These are phyloP conservation scores for Macropis europaea DNA, from an alignment of 2,888 invertebrate genomes.

Conservation along the genomic window DNA sequence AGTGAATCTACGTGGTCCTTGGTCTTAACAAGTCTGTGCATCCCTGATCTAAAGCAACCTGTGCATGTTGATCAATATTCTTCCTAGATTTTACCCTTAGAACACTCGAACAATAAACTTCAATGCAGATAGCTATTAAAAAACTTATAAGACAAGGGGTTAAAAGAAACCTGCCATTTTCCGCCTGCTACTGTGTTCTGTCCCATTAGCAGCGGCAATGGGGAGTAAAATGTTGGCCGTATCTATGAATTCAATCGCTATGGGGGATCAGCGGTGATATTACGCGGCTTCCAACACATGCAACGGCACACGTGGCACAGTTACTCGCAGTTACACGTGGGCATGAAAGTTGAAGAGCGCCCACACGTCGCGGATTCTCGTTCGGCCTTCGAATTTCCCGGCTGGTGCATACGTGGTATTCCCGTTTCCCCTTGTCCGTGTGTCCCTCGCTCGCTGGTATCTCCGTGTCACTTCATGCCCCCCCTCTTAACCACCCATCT, in stretches of 20 bases:
- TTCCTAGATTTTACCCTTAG: too few species aligned
- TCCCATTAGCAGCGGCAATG: too few species aligned
- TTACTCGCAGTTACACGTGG: constrained; percentile 51
- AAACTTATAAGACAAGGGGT: too few species aligned
- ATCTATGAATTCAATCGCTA: neutral
- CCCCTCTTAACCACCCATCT: neutral
- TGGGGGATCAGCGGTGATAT: neutral
- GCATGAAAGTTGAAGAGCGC: constrained; percentile 53
- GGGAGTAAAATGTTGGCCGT: too few species aligned
- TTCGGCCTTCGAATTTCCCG: constrained; percentile 57
- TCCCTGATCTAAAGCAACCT: too few species aligned
- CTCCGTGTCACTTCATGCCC: constrained; percentile 16
- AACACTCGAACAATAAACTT: too few species aligned
- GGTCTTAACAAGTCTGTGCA: too few species aligned
- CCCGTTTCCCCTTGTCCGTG: neutral
- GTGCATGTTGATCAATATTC: too few species aligned
- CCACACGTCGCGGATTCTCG: constrained; percentile 60
- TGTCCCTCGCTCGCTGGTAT: neutral
- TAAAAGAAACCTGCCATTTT: too few species aligned
- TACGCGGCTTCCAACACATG: constrained; percentile 10
- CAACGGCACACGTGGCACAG: constrained; percentile 41
- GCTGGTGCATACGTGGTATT: constrained; percentile 22
- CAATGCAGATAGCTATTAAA: too few species aligned
- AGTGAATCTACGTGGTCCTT: too few species aligned
- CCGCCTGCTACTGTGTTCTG: too few species aligned